These are phyloP conservation scores for Myiotriccus ornatus DNA, from an alignment of 2,797 vertebrate genomes.

Conservation along the genomic window DNA sequence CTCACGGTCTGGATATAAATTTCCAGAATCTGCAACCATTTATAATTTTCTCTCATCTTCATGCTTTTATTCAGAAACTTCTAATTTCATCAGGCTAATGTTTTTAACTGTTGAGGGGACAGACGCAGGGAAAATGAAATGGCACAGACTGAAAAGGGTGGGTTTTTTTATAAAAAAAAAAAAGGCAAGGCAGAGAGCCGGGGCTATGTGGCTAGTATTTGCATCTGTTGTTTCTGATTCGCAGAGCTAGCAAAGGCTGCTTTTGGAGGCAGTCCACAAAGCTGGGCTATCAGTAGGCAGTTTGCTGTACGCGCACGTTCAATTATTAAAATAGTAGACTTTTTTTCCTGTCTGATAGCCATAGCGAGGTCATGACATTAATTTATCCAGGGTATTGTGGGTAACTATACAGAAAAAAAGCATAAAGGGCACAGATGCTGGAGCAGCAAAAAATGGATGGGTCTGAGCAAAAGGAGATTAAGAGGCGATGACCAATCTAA, in stretches of 20 bases:
- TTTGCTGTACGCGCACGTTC: constrained; percentile 81
- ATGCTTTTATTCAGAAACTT: constrained; percentile 27
- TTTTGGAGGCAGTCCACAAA: constrained; percentile 63
- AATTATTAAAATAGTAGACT: constrained; percentile 85
- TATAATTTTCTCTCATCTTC: constrained; percentile 13
- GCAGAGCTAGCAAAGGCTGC: constrained; percentile 40
- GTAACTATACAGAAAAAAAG: constrained; percentile 75
- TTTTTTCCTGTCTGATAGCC: constrained; percentile 72
- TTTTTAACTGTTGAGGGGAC: constrained; percentile 2
- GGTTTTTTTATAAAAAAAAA: not conserved
- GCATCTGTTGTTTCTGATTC: constrained; percentile 65
- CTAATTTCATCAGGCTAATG: constrained; percentile 1
- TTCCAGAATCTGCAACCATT: constrained; percentile 37
- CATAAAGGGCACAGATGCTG: constrained; percentile 74
- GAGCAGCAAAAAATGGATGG: constrained; percentile 75
- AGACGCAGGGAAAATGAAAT: not conserved
- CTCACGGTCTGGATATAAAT: constrained; percentile 41
- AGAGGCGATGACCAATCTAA: constrained; percentile 62
- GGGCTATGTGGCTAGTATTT: constrained; percentile 46
- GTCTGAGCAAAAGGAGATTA: constrained; percentile 77
- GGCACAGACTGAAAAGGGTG: constrained; percentile 27
- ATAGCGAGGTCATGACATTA: constrained; percentile 83
- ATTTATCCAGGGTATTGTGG: constrained; percentile 84
- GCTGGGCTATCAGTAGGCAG: constrained; percentile 69
- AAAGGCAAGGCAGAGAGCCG: not conserved